phyloP scores from a whole-genome alignment of 2,113 vertebrate species.

The Phrynosoma blainvillii region DNA sequence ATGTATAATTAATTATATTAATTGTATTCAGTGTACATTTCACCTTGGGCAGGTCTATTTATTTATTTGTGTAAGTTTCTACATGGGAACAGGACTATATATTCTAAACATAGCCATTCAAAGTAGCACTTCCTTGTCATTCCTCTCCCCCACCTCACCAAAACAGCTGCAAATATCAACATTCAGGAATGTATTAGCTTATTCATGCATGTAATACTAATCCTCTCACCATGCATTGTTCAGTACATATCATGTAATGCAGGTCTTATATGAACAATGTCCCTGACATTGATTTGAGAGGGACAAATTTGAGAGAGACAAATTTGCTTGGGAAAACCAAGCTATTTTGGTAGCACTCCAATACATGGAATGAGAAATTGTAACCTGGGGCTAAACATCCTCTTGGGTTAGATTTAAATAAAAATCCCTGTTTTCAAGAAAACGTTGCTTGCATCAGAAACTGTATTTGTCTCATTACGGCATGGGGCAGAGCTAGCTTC shows the following conservation, averaged over 20 bases:
- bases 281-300: constrained; percentile 43
- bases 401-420: constrained; percentile 67
- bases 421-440: constrained; percentile 68
- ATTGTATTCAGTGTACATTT: neutral
- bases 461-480: constrained; percentile 50
- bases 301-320: constrained; percentile 47
- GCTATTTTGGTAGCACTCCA: constrained; percentile 55
- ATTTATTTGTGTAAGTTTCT: neutral
- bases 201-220: neutral
- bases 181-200: constrained; percentile 33
- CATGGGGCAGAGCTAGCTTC: neutral
- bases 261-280: constrained; percentile 42
- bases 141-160: neutral
- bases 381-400: constrained; percentile 54
- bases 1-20: neutral
- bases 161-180: constrained; percentile 48
- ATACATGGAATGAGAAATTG: constrained; percentile 62
- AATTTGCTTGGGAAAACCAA: constrained; percentile 23
- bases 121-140: constrained; percentile 44
- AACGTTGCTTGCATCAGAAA: constrained; percentile 20
- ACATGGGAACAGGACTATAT: neutral
- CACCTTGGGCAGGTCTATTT: neutral
- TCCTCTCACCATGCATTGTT: constrained; percentile 10
- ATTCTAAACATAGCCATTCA: neutral
- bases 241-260: constrained; percentile 35